Base-by-base conservation (phyloP, 2,888 invertebrate genomes). In the Isotomurus palustris region DNA sequence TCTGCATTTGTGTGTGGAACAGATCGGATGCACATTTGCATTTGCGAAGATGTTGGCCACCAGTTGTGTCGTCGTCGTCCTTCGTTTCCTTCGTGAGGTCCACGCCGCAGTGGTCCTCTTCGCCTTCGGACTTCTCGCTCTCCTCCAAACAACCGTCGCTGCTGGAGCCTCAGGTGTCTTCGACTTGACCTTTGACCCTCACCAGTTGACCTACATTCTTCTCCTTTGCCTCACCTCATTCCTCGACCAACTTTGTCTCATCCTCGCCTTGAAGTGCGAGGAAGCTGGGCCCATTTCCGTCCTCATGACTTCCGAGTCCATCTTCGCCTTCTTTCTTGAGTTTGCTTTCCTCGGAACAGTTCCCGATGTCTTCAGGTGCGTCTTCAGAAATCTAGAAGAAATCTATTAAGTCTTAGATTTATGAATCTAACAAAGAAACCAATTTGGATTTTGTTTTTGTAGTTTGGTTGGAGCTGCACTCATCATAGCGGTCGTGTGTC, bases 291-390 rank as follows among this genome's bases (percentile, higher is more conserved):
- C 40, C 10, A n/a, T 10, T 17, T 10, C 40, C 10, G 40, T 40
- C 17, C n/a, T 40, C n/a, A 40, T 10, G 17, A 40, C 40, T 6
- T 6, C 40, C 6, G 40, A 40, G 10, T n/a, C 40, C 10, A n/a
- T 40, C 6, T 40, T n/a, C 8, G 40, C 40, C 6, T 64, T 62
- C 35, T 21, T 64, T 17, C 60, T 61, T 59, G 62, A 64, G 40
- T 53, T 53, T 29, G 8, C 57, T 6, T 56, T 62, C 38, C 40
- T 62, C 14, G 27, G 47, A 28, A 27, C 27, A 12, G 2, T 48
- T 5, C 64, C 64, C 2, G 62, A 64, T 43, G 3, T 60, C 1
- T 60, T 32, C 44, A 62, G 55, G 62, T 40, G 8, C 8, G 32
- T 32, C 12, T 32, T 32, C 8, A 32, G 14, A 32, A 10, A 32